Percentiles rank a stretch among this genome's conserved stretches.
Conservation (phyloP, 2,888 invertebrate genomes). For the Drosophila imparisetae region DNA sequence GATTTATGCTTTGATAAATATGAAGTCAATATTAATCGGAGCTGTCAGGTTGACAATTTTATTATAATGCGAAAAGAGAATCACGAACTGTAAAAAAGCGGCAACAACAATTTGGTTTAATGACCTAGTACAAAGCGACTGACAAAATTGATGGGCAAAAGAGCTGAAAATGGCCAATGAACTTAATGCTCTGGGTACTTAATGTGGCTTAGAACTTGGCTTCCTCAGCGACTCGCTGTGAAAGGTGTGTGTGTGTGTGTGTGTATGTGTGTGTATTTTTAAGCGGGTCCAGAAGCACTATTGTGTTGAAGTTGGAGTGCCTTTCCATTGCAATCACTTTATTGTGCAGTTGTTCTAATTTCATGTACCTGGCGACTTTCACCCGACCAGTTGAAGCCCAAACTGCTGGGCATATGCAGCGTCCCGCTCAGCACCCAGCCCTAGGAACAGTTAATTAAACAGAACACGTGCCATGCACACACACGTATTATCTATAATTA, state of each 20-base stretch:
- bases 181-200: conserved; percentile 39
- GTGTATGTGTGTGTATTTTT: conserved; percentile 3
- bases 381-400: conserved; percentile 36
- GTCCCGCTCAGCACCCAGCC: conserved; percentile 1
- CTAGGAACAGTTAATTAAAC: conserved; percentile 43
- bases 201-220: conserved; percentile 50
- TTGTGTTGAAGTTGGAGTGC: conserved; percentile 19
- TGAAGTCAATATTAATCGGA: conserved; percentile 72
- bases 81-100: conserved; percentile 45
- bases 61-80: conserved; percentile 51
- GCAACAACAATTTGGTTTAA: conserved; percentile 59
- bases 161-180: conserved; percentile 54
- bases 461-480: conserved; percentile 40
- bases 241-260: conserved; percentile 39
- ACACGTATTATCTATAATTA: conserved; percentile 12
- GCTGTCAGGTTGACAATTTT: conserved; percentile 80
- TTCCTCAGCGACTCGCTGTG: conserved; percentile 33
- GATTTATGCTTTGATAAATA: conserved; percentile 69
- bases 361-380: conserved; percentile 54
- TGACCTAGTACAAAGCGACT: conserved; percentile 52
- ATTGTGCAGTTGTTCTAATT: conserved; percentile 66
- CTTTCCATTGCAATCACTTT: conserved; percentile 65
- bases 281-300: conserved; percentile 23
- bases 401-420: conserved; percentile 25
- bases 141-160: conserved; percentile 51